Base-by-base conservation (phyloP, 2,113 vertebrate species). In the Corythoichthys intestinalis region DNA sequence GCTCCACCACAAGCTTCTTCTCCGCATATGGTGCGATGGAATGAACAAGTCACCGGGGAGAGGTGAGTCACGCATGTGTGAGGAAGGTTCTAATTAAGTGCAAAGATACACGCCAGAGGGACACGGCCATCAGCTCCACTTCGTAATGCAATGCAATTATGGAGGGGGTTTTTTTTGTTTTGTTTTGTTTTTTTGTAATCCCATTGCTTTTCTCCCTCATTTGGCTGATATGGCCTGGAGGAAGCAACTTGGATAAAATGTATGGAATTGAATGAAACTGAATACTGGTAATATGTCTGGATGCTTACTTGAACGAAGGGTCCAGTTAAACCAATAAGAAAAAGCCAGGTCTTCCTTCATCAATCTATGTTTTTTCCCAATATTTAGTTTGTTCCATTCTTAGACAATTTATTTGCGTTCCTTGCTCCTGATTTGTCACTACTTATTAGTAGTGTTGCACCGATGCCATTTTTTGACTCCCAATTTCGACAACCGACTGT, bases 21-120 rank as follows among this genome's bases (percentile, higher is more conserved):
- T 50, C 67, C 66, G 61, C 87, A 86, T 85, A 84, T 85, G 83
- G 67, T 72, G 49, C 34, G 28, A 44, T 8, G 41, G 4, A 70
- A 80, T 65, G 20, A 71, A 48, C 54, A 58, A 66, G 65, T 52
- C 63, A 34, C 60, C 69, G n/a, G 46, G 65, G 73, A 59, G 39
- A 10, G 7, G 66, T 34, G 7, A 10, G 3, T 68, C 65, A 66
- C 49, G 2, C 49, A 63, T 11, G 17, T 63, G 63, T 34, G 47
- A 47, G 35, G 59, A 60, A 66, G 39, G 17, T 44, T 6, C 60
- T 28, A 47, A 17, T 53, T 34, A 5, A 38, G 15, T 70, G 8
- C 28, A 3, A 61, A 20, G 20, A 66, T 2, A 61, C 6, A 10
- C 47, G 20, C 41, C 37, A 66, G 54, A 41, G 56, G 12, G 54